phyloP scores from a whole-genome alignment of 2,797 vertebrate genomes.

The Pseudochirops corinnae region DNA sequence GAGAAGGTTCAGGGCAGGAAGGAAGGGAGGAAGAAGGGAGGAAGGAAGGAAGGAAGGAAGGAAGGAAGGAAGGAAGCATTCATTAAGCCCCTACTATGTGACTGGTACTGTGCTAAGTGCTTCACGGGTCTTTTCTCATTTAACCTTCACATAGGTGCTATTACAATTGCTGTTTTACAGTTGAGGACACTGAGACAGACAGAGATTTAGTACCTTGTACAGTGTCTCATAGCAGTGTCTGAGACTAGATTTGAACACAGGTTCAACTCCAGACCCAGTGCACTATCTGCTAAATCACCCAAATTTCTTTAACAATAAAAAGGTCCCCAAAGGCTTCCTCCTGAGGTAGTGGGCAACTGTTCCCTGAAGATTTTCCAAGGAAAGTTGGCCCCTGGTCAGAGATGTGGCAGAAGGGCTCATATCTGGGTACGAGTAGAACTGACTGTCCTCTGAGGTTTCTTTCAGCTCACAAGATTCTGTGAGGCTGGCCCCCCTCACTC shows the following conservation, averaged over 20 bases:
- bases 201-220: background rate
- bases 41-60: no score
- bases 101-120: background rate
- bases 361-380: background rate
- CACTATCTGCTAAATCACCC: background rate
- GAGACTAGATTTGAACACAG: background rate
- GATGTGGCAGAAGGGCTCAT: background rate
- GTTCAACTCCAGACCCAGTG: background rate
- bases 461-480: background rate
- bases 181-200: background rate
- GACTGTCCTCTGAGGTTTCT: background rate
- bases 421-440: background rate
- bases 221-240: background rate
- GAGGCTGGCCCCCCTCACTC: background rate
- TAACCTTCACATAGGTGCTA: background rate
- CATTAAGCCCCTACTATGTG: background rate
- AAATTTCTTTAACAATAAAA: background rate
- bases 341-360: background rate
- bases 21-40: background rate
- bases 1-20: background rate
- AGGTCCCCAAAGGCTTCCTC: background rate
- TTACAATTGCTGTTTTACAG: background rate
- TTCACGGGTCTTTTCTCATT: background rate
- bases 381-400: no score
- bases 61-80: background rate